A percentile compares a stretch with the other conserved stretches of the same genome.
phyloP scores from a whole-genome alignment of 2,113 vertebrate genomes.

The Archocentrus centrarchus region DNA sequence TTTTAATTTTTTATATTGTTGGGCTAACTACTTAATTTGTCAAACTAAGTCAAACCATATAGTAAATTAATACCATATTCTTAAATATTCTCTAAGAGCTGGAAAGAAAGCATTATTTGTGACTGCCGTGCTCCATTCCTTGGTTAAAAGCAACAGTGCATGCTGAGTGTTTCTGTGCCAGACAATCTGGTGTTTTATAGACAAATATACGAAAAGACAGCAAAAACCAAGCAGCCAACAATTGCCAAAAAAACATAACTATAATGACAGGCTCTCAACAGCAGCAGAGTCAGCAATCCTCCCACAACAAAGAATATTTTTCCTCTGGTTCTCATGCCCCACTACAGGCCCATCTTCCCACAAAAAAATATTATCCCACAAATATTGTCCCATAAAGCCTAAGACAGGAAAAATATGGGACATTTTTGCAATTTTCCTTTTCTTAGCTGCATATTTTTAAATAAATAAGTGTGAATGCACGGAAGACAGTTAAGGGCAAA shows the following conservation, averaged over 20 bases:
- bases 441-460: neutral
- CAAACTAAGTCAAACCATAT: neutral
- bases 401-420: neutral
- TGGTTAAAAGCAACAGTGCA: neutral
- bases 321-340: neutral
- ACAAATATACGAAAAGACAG: neutral
- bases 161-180: conserved; percentile 4
- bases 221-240: neutral
- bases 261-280: conserved; percentile 15
- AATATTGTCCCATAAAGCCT: neutral
- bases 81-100: neutral
- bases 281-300: conserved; percentile 3
- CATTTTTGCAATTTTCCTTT: neutral
- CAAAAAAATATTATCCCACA: neutral
- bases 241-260: neutral
- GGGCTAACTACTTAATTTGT: neutral
- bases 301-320: conserved; percentile 7
- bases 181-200: neutral
- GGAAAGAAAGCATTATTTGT: conserved; percentile 9
- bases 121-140: neutral
- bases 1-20: neutral
- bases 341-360: neutral
- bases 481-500: neutral
- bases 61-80: neutral
- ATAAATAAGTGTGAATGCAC: neutral